Percentiles rank a stretch among this genome's conserved stretches.
Evolutionary conservation across 1,140 invertebrate genomes (phyloP).

Genomic region (Chrysoperla carnea): DNA sequence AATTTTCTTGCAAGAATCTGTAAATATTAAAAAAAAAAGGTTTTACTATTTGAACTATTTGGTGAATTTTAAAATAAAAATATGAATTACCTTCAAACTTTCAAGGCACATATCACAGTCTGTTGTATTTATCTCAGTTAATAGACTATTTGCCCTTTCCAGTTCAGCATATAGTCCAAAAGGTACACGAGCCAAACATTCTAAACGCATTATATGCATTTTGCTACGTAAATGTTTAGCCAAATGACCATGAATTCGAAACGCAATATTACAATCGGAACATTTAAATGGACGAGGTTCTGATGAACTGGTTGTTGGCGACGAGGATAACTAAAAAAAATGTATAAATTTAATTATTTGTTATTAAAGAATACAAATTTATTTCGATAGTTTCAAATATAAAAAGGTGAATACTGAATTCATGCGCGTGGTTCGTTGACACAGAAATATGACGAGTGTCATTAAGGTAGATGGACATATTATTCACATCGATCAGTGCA

Average conservation of each 20-base stretch:
- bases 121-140: constrained; percentile 85
- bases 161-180: constrained; percentile 93
- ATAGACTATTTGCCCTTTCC: constrained; percentile 72
- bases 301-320: constrained; percentile 30
- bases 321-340: constrained; percentile 17
- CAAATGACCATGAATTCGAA: constrained; percentile 88
- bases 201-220: constrained; percentile 91
- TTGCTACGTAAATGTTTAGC: constrained; percentile 93
- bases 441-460: too few relatives aligned
- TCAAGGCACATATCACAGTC: constrained; percentile 85
- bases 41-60: too few relatives aligned
- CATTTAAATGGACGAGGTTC: constrained; percentile 92
- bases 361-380: not conserved
- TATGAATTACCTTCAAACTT: constrained; percentile 46
- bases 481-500: too few relatives aligned
- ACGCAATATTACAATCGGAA: constrained; percentile 87
- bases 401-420: too few relatives aligned
- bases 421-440: too few relatives aligned
- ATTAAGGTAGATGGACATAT: too few relatives aligned
- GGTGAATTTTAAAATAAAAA: too few relatives aligned
- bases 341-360: not conserved
- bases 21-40: constrained; percentile 16
- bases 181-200: constrained; percentile 81
- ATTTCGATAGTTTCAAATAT: too few relatives aligned
- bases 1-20: constrained; percentile 63